Percentiles rank a stretch among this genome's conserved stretches.
Evolutionary conservation across 2,888 invertebrate genomes (phyloP).

Genomic region (Deilephila porcellus): DNA sequence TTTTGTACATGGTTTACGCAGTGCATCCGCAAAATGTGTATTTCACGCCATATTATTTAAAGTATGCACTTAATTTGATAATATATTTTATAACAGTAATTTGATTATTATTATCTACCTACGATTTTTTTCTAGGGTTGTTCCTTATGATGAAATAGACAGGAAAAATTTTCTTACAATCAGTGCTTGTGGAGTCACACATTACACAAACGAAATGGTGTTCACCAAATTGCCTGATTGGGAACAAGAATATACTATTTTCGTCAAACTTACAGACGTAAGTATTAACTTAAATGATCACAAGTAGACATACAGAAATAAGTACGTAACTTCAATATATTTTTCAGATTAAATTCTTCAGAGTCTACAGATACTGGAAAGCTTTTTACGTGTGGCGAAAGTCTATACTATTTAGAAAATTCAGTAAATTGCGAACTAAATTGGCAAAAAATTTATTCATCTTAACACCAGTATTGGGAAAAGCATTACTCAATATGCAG

Average conservation of each 20-base stretch:
- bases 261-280: slow-evolving; percentile 90
- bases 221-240: slow-evolving; percentile 91
- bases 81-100: neutral
- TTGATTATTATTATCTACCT: neutral
- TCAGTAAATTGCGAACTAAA: slow-evolving; percentile 82
- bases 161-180: slow-evolving; percentile 91
- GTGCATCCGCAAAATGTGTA: slow-evolving; percentile 89
- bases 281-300: slow-evolving; percentile 37
- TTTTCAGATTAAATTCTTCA: slow-evolving; percentile 87
- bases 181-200: slow-evolving; percentile 92
- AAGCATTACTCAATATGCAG: slow-evolving; percentile 89
- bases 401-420: slow-evolving; percentile 89
- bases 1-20: slow-evolving; percentile 91
- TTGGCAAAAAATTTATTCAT: slow-evolving; percentile 89
- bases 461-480: slow-evolving; percentile 88
- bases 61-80: slow-evolving; percentile 73
- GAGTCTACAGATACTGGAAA: slow-evolving; percentile 89
- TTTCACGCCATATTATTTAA: slow-evolving; percentile 90
- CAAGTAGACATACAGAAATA: neutral
- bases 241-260: slow-evolving; percentile 93
- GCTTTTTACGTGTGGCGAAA: slow-evolving; percentile 92
- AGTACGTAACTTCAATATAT: neutral
- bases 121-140: slow-evolving; percentile 83
- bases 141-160: slow-evolving; percentile 88
- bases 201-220: slow-evolving; percentile 89